Conservation (phyloP, 2,888 invertebrate species). For the Epinotia nisella region DNA sequence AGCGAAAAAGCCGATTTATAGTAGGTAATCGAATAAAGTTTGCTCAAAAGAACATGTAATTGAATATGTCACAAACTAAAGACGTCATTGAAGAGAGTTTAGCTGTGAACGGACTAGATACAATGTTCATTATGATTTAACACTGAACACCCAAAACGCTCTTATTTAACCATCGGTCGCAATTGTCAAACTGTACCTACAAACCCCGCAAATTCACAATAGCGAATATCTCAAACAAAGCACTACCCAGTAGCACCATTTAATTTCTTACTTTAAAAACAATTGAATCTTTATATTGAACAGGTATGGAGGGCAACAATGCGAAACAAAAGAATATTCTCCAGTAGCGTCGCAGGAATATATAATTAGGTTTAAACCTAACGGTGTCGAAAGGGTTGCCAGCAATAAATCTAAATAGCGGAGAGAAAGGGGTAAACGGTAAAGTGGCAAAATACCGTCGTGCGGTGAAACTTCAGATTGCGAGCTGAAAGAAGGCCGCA, state of each 20-base stretch:
- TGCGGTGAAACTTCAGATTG: slow-evolving; percentile 17
- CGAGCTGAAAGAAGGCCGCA: slow-evolving; percentile 28
- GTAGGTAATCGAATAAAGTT: not conserved
- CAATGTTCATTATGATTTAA: not conserved
- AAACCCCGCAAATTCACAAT: slow-evolving; percentile 17
- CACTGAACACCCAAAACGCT: not conserved
- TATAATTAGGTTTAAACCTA: slow-evolving; percentile 61
- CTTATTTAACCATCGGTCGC: slow-evolving; percentile 9
- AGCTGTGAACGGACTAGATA: not conserved
- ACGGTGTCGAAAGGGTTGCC: slow-evolving; percentile 52
- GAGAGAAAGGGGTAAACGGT: slow-evolving; percentile 63
- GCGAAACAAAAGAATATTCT: slow-evolving; percentile 46
- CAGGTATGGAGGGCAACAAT: slow-evolving; percentile 45
- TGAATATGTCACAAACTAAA: not conserved
- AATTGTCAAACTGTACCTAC: slow-evolving; percentile 15
- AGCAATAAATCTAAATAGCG: slow-evolving; percentile 57
- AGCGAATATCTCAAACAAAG: slow-evolving; percentile 15
- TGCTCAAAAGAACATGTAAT: not conserved
- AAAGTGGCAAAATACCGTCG: slow-evolving; percentile 57
- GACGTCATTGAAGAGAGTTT: no score
- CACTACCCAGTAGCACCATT: slow-evolving; percentile 44
- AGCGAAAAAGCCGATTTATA: no score
- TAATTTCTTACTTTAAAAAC: slow-evolving; percentile 38
- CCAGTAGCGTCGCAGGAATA: slow-evolving; percentile 58
- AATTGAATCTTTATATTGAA: slow-evolving; percentile 40